Evolutionary conservation across 2,888 invertebrate species (phyloP), one percentile per base, ranked within the genome.

Genomic region (Bruchidius siliquastri): DNA sequence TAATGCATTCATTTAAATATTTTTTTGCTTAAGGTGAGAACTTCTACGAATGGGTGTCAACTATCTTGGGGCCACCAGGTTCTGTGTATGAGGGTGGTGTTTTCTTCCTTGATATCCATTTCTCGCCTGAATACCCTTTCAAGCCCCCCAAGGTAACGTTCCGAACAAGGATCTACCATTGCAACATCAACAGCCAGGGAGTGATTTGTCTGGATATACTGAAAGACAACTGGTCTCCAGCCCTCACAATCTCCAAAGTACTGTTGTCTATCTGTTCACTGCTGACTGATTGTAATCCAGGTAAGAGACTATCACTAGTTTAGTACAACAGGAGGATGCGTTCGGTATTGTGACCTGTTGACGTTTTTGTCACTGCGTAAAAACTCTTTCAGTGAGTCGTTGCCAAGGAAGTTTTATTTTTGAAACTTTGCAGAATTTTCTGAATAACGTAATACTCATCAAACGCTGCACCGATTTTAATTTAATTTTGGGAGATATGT

Each of bases 181-280:
- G 98, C 91, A 99, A 99, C 90, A 98, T 99, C 86, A 98, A 98
- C 90, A 97, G 96, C 86, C 97, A 98, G 89, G 99, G 99, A 76
- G 97, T 97, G 76, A 98, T 99, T 86, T 99, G 98, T 87, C 91
- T 99, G 88, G 98, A 98, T 87, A 98, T 98, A 83, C 91, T 98
- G 81, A 98, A 98, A 88, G 98, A 98, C 88, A 98, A 98, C 88
- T 99, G 99, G 99, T 97, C 97, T 49, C 98, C 99, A n/a, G 98
- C 98, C 69, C 90, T 99, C 84, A 98, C 98, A 82, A 97, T 99
- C 88, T 97, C 97, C 77, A 98, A 98, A 90, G 98, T 99, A 81
- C 90, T 99, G 82, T 91, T 99, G 80, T 98, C 98, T 81, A 98
- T 99, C 89, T 98, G 98, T 90, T 98, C 98, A 82, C 91, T 99